A percentile compares a stretch with the other conserved stretches of the same genome.
Evolutionary conservation across 2,888 invertebrate genomes (phyloP).

Genomic region (Melanotus villosus): DNA sequence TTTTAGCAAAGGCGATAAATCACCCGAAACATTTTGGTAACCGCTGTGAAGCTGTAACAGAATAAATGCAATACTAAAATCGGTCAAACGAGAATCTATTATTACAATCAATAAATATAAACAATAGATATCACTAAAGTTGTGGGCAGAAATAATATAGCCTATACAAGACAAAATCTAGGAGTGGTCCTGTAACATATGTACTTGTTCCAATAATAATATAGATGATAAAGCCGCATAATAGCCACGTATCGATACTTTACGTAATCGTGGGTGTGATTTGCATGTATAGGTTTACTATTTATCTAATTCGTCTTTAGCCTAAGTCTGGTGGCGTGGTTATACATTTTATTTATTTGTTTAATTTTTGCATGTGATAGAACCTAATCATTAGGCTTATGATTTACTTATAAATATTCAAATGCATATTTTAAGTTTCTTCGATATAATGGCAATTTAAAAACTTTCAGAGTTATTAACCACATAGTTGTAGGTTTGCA

Average conservation of each 20-base stretch:
- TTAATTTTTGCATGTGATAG: no score
- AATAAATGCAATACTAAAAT: conserved; percentile 19
- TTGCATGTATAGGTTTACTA: conserved; percentile 59
- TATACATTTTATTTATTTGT: no score
- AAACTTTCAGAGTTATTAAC: no score
- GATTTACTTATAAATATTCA: no score
- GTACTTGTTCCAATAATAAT: conserved; percentile 66
- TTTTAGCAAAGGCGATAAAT: background rate
- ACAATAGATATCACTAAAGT: conserved; percentile 56
- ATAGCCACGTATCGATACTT: conserved; percentile 64
- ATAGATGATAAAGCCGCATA: conserved; percentile 64
- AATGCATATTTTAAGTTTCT: no score
- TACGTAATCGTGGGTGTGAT: conserved; percentile 63
- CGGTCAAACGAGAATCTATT: conserved; percentile 39
- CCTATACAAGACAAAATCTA: conserved; percentile 57
- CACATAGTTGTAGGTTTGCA: no score
- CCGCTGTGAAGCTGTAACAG: background rate
- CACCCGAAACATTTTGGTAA: background rate
- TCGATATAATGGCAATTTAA: no score
- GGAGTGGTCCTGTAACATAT: conserved; percentile 65
- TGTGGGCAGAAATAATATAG: conserved; percentile 64
- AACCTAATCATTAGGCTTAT: no score
- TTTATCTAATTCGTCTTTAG: conserved; percentile 28
- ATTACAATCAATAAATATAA: conserved; percentile 50
- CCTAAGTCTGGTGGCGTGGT: background rate